Evolutionary conservation across 2,797 vertebrate genomes (phyloP), one percentile per base, ranked within the genome.

Genomic region (Cyclura pinguis): DNA sequence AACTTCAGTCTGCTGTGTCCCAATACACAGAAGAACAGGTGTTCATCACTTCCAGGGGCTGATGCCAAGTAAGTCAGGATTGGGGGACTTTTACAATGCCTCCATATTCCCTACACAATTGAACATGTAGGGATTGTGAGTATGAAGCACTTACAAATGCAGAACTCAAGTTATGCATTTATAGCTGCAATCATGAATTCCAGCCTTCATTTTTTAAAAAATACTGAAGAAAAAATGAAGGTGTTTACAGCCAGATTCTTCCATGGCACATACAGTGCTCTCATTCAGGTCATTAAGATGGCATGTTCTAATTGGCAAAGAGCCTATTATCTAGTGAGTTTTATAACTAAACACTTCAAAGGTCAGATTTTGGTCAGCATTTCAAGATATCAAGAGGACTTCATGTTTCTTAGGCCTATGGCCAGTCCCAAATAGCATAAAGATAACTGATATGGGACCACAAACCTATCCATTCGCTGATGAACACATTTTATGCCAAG

Each of bases 361-460:
- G 64, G 83, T 55, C 91, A 92, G 93, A 94, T 89, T 90, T 94
- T 94, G 77, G 94, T 90, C 85, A 95, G 78, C 92, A 47, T 95
- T 95, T 95, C 89, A 96, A 95, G 93, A 93, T 88, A 95, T 88
- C 85, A 94, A 95, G 92, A 92, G 83, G 90, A 92, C 92, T 95
- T 86, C 67, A 88, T 84, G 92, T 92, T 93, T 85, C 77, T 93
- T 83, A 52, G 52, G 52, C 52, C 52, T 9, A 52, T 8, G 10
- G 10, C 52, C 12, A 52, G 52, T 52, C 52, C 10, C 89, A 93
- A 85, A 90, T 88, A 93, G 72, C 87, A 52, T 52, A 52, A 8
- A 52, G 50, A 80, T 16, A 50, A 27, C 24, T 57, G 29, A 80
- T 32, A 27, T 57, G 50, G 52, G 52, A n/a, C 32, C 32, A 7